These are phyloP conservation scores for Marmota flaviventris DNA, from an alignment of 2,113 vertebrate genomes.

Conservation along the genomic window DNA sequence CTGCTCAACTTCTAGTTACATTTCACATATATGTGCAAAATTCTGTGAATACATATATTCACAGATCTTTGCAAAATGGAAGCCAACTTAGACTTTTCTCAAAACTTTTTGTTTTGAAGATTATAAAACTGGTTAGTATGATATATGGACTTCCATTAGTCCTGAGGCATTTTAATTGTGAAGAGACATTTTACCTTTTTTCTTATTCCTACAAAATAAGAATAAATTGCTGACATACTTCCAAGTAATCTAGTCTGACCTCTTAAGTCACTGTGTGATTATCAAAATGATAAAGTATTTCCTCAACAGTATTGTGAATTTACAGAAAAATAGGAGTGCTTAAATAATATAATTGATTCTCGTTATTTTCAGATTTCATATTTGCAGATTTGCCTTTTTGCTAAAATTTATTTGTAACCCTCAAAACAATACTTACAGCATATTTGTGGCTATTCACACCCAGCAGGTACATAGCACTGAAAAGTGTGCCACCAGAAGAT, in stretches of 20 bases:
- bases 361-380: neutral
- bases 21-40: neutral
- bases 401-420: neutral
- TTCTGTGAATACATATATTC: neutral
- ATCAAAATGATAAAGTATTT: conserved; percentile 22
- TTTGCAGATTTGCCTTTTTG: neutral
- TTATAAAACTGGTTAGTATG: conserved; percentile 15
- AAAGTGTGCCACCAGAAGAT: neutral
- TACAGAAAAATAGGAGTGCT: neutral
- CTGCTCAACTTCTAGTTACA: neutral
- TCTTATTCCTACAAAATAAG: conserved; percentile 31
- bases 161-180: conserved; percentile 49
- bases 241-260: conserved; percentile 8
- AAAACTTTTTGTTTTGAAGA: neutral
- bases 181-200: neutral
- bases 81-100: conserved; percentile 46
- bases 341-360: neutral
- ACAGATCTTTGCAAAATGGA: neutral
- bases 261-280: conserved; percentile 33
- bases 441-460: neutral
- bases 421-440: neutral
- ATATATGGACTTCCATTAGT: neutral
- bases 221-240: neutral
- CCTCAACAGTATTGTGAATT: neutral
- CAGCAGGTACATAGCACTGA: neutral